Conservation (phyloP, 2,888 invertebrate species). For the Aphelenchoides bicaudatus region DNA sequence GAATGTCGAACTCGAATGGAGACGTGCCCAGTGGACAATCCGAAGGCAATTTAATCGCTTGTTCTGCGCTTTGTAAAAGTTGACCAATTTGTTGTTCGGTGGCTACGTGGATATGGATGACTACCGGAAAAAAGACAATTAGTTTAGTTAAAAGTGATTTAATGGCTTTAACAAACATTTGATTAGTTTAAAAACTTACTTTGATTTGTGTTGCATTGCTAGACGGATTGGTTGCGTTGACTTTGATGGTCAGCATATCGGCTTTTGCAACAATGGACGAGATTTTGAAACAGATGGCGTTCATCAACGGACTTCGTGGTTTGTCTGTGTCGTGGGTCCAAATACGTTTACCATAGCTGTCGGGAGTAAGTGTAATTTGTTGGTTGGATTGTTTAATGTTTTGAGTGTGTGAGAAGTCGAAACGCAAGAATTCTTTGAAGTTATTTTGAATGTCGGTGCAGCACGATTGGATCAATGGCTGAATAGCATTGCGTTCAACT, state of each 20-base stretch:
- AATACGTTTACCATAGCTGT: background rate
- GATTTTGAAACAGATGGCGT: conserved; percentile 17
- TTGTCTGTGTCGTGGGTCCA: conserved; percentile 10
- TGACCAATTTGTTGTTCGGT: background rate
- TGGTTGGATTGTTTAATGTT: background rate
- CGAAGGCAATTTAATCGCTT: background rate
- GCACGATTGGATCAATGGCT: conserved; percentile 24
- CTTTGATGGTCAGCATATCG: conserved; percentile 4
- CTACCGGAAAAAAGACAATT: conserved; percentile 11
- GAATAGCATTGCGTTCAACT: conserved; percentile 20
- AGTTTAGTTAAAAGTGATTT: background rate
- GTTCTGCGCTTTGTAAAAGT: background rate
- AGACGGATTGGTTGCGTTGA: conserved; percentile 12
- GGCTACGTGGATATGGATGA: conserved; percentile 14
- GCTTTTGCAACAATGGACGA: background rate
- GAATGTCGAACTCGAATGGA: background rate
- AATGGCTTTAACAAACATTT: background rate
- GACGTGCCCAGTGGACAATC: background rate
- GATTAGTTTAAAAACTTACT: conserved; percentile 11
- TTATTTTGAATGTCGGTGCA: conserved; percentile 21
- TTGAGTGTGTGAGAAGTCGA: conserved; percentile 24
- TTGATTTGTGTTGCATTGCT: background rate
- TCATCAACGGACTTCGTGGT: background rate
- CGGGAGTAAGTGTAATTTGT: conserved; percentile 10
- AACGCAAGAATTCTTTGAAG: conserved; percentile 31